Evolutionary conservation across 2,113 vertebrate genomes (phyloP), one percentile per base, ranked within the genome.

Genomic region (Notothenia coriiceps): DNA sequence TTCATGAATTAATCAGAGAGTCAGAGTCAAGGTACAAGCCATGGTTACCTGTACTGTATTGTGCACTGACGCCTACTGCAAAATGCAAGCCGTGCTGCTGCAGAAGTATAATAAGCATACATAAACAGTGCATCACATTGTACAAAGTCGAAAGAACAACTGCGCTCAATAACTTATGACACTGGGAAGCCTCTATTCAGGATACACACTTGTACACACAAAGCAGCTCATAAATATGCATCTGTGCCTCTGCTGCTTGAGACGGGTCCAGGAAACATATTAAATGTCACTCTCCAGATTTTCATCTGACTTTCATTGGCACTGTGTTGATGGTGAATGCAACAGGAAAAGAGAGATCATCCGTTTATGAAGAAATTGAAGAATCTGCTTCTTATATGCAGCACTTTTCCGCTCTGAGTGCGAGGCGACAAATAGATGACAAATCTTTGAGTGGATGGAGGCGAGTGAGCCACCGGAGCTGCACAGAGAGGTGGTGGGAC

Each of bases 1-100:
- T 92, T 91, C 85, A 92, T 93, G 83, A 93, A 93, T 94, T 91
- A 91, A 94, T 93, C 90, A 90, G 73, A 76, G 25, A 86, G 70
- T 59, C 79, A 74, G 84, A 83, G 75, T 87, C 78, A 82, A 86
- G 82, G 86, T 88, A 93, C 80, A 33, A 84, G 83, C 61, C 64
- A 11, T 49, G 59, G 62, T 83, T 85, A 84, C 68, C 67, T 85
- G 88, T 88, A 72, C 80, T 70, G 57, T 44, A 76, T 65, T 68
- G 71, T 87, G 64, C 46, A 61, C 47, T 14, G 50, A 59, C 69
- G 82, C 84, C 79, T 81, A 44, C 5, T 77, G 86, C 68, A 79
- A 77, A 80, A 59, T 15, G 61, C 47, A 67, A 74, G 29, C 25
- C 0, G n/a, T 46, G 70, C 54, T 66, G 69, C 73, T 52, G 80